Percentiles rank a stretch among this genome's conserved stretches.
Conservation (phyloP, 2,888 invertebrate species). For the Germaria angustata region DNA sequence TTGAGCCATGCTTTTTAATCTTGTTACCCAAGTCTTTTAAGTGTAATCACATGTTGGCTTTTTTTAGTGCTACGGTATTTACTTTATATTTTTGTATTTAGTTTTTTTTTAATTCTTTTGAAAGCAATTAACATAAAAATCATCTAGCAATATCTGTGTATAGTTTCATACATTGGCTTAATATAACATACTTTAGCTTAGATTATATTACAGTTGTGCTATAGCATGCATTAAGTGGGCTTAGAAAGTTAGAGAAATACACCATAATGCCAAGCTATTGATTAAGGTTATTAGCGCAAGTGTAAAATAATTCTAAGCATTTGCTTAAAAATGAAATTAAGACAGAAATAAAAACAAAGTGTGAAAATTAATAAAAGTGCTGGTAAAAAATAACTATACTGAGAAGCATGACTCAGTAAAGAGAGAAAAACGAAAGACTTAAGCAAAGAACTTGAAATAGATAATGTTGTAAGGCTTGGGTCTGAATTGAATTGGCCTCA, state of each 20-base stretch:
- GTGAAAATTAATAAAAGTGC: slow-evolving; percentile 22
- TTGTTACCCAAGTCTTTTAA: neutral
- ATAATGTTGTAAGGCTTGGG: no score
- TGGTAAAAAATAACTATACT: neutral
- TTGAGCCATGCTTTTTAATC: neutral
- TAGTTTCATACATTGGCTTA: slow-evolving; percentile 10
- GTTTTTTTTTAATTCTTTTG: neutral
- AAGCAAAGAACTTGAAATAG: neutral
- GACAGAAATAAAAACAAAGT: slow-evolving; percentile 8
- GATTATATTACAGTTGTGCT: slow-evolving; percentile 27
- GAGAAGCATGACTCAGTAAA: neutral
- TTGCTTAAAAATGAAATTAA: neutral
- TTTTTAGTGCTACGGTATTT: slow-evolving; percentile 11
- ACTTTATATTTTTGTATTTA: neutral
- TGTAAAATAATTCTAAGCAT: neutral
- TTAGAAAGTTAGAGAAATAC: neutral
- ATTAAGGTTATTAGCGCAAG: slow-evolving; percentile 59
- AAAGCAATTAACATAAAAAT: slow-evolving; percentile 38
- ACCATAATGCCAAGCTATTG: slow-evolving; percentile 28
- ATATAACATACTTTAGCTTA: neutral
- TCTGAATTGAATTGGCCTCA: neutral
- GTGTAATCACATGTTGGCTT: neutral
- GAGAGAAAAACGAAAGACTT: neutral
- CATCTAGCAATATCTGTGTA: slow-evolving; percentile 8
- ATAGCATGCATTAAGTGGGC: slow-evolving; percentile 3